Base-by-base conservation (phyloP, 2,113 vertebrate genomes). In the Hepsetus odoe region DNA sequence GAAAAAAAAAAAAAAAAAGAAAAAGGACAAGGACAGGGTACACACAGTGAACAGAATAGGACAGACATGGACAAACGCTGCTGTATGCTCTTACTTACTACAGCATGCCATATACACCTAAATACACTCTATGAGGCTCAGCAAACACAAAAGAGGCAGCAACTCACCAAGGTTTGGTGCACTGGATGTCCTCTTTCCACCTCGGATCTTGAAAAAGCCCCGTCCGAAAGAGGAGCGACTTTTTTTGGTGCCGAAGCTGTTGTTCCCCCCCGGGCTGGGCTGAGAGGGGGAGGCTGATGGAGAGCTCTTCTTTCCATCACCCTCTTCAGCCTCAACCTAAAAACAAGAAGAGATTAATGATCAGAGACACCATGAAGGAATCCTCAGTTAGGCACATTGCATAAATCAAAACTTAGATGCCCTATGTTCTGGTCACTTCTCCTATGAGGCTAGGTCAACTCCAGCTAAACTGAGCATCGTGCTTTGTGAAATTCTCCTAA, bases 171-270 rank as follows among this genome's bases (percentile, higher is more conserved):
- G 91, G 82, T 96, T 95, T 0, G 96, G 95, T 0, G 94, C 80
- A 44, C 96, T 97, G 1, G 92, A 89, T 0, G 94, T 91, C 82
- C 94, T 95, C 86, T 97, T 99, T 82, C 88, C 94, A 56, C 90
- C 94, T 70, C 96, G 97, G 62, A 96, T 90, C 89, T 96, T 98
- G 86, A 99, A 97, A 83, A 99, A 97, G 22, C 96, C 96, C 2
- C 97, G 92, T 56, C 97, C 96, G 59, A 98, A 98, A 0, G 96
- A 98, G 6, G 96, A 91, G 11, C 97, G 93, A 18, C 87, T 90
- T 89, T 95, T 98, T 62, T 94, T 96, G 20, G 91, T 90, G 16
- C 97, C 96, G 74, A 98, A 98, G 26, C 85, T 89, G 12, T 94
- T 90, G 12, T 91, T 92, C 8, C 92, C 91, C 0, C 84, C 6